Evolutionary conservation across 2,113 vertebrate species (phyloP).

Genomic region (Charina bottae): DNA sequence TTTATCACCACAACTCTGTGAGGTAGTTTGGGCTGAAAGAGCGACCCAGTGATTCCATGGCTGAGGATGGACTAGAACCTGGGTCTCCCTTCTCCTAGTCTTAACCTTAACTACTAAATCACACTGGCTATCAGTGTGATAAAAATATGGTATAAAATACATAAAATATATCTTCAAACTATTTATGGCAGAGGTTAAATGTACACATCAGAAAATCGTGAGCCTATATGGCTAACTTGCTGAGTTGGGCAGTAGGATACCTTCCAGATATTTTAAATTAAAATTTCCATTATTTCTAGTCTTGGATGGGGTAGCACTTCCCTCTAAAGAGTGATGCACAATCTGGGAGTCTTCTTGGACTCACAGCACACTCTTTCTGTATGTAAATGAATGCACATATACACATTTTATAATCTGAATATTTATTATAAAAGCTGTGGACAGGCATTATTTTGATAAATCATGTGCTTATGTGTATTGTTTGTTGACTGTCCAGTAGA

Average conservation of each 20-base stretch:
- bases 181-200: neutral
- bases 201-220: neutral
- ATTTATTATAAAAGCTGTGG: neutral
- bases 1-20: neutral
- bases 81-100: neutral
- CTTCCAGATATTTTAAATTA: neutral
- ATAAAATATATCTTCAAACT: neutral
- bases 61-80: neutral
- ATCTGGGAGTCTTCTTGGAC: neutral
- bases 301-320: neutral
- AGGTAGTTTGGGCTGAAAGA: neutral
- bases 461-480: neutral
- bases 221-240: neutral
- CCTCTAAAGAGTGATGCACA: neutral
- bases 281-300: neutral
- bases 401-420: neutral
- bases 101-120: neutral
- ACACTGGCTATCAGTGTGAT: neutral
- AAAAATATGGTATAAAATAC: neutral
- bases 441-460: neutral
- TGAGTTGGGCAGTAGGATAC: neutral
- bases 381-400: neutral
- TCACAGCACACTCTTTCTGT: neutral
- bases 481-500: neutral
- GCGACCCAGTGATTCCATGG: neutral